These are phyloP conservation scores for Colius striatus DNA, from an alignment of 2,113 vertebrate genomes.

Conservation along the genomic window DNA sequence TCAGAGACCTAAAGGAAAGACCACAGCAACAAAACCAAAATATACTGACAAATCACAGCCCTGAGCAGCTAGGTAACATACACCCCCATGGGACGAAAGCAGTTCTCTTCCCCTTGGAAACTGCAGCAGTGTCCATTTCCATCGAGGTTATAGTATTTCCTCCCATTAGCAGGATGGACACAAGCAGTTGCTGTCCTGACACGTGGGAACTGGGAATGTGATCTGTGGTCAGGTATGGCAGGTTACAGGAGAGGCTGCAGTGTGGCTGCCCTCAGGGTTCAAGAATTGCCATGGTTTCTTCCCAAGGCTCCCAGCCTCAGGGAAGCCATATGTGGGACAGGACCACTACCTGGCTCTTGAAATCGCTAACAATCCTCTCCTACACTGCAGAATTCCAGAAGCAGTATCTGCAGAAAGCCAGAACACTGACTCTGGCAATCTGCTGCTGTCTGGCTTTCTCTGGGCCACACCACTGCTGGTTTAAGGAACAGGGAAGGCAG, in stretches of 20 bases:
- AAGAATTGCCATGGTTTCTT: rapidly evolving
- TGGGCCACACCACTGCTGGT: not conserved
- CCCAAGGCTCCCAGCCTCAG: not conserved
- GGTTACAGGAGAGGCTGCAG: not conserved
- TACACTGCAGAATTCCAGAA: not conserved
- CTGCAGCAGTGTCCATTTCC: conserved; percentile 16
- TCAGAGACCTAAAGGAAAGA: not conserved
- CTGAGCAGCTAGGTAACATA: not conserved
- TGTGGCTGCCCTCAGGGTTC: rapidly evolving
- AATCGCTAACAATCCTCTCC: not conserved
- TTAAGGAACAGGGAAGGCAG: not conserved
- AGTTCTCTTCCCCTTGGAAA: not conserved
- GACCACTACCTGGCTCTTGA: not conserved
- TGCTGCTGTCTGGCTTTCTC: not conserved
- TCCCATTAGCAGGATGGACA: not conserved
- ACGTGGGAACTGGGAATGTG: not conserved
- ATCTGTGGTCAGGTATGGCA: conserved; percentile 31
- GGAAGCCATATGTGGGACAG: not conserved
- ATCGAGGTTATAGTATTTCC: not conserved
- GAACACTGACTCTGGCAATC: not conserved
- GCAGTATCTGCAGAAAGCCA: not conserved
- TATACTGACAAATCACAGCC: conserved; percentile 29
- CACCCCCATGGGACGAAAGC: rapidly evolving
- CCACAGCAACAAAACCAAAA: conserved; percentile 50
- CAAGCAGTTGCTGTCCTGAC: conserved; percentile 47